These are phyloP conservation scores for Trachymyrmex septentrionalis DNA, from an alignment of 1,140 invertebrate species.

Conservation along the genomic window DNA sequence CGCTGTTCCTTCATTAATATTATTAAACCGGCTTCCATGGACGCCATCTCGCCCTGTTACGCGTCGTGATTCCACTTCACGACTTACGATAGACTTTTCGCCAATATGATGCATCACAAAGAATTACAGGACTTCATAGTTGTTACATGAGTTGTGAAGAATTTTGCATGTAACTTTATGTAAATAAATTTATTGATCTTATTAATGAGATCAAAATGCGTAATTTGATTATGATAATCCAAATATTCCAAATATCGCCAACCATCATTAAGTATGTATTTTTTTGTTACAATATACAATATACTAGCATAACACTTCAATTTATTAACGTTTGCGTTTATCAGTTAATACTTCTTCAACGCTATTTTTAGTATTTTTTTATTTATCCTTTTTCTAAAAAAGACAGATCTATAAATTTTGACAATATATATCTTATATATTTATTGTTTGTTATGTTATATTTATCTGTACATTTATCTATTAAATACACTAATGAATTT, in stretches of 20 bases:
- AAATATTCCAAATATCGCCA: background rate
- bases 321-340: background rate
- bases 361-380: background rate
- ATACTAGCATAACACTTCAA: background rate
- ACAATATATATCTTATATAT: background rate
- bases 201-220: background rate
- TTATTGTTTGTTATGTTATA: background rate
- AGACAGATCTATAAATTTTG: background rate
- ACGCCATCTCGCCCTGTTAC: background rate
- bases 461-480: background rate
- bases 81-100: conserved; percentile 57
- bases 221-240: background rate
- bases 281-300: background rate
- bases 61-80: conserved; percentile 25
- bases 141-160: background rate
- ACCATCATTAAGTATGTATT: background rate
- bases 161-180: background rate
- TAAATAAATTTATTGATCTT: background rate
- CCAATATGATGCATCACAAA: conserved; percentile 10
- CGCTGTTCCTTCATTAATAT: conserved; percentile 79
- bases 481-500: background rate
- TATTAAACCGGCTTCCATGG: conserved; percentile 77
- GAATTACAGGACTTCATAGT: background rate
- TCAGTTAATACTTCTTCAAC: background rate
- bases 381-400: background rate